Conservation (phyloP, 2,797 vertebrate species). For the Orientallactaga sibirica region DNA sequence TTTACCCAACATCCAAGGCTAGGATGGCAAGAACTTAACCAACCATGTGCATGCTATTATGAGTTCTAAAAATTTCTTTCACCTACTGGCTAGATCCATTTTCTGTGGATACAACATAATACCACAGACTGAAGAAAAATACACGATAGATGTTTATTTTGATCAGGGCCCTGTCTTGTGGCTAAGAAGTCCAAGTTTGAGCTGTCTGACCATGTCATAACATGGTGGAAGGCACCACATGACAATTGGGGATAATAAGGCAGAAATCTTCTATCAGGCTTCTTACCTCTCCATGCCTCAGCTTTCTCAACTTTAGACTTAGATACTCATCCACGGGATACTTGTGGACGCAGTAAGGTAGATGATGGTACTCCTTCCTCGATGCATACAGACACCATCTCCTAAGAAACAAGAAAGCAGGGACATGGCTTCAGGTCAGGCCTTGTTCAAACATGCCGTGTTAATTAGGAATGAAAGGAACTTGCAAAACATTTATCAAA, state of each 20-base stretch:
- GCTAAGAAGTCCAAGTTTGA: background rate
- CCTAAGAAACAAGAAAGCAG: background rate
- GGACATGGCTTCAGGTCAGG: background rate
- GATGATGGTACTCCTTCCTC: rapidly evolving
- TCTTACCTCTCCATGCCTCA: background rate
- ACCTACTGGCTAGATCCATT: no score
- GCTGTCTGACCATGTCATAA: no score
- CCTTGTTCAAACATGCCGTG: background rate
- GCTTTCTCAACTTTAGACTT: constrained; percentile 14
- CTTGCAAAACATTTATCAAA: background rate
- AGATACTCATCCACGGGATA: background rate
- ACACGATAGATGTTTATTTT: background rate
- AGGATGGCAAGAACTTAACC: background rate
- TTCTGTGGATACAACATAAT: background rate
- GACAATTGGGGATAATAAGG: background rate
- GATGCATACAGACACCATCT: background rate
- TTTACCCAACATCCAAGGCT: background rate
- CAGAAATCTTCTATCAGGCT: background rate
- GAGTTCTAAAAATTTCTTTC: background rate
- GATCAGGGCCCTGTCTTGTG: background rate
- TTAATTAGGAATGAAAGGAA: background rate
- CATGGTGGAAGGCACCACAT: no score
- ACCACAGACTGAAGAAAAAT: background rate
- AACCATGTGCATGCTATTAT: background rate
- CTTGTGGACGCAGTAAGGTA: background rate